Evolutionary conservation across 2,113 vertebrate species (phyloP).

Genomic region (Riparia riparia): DNA sequence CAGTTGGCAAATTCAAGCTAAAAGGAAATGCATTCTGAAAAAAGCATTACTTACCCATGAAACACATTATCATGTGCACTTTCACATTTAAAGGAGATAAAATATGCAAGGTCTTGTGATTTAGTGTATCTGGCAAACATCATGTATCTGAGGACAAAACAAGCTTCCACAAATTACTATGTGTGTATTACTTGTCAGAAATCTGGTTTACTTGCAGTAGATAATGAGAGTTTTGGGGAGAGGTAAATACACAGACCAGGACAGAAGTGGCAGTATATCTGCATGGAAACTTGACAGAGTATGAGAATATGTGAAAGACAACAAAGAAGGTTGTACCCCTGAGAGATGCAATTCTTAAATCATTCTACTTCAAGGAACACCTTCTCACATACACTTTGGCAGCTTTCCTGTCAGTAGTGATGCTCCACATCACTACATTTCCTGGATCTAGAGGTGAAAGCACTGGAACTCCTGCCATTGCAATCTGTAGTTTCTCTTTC

Average conservation of each 20-base stretch:
- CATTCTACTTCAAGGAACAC: slow-evolving; percentile 42
- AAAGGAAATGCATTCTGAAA: background rate
- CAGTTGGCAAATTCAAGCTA: background rate
- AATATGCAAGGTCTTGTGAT: background rate
- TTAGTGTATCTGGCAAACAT: background rate
- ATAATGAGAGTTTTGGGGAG: background rate
- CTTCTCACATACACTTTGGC: slow-evolving; percentile 36
- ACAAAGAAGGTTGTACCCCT: background rate
- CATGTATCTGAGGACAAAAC: background rate
- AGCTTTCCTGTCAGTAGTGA: slow-evolving; percentile 30
- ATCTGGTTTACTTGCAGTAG: background rate
- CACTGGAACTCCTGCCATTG: slow-evolving; percentile 31
- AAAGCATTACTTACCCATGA: background rate
- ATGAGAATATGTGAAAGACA: background rate
- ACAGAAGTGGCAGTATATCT: background rate
- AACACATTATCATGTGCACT: background rate
- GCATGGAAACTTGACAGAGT: background rate
- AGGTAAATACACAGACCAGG: background rate
- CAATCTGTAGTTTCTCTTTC: slow-evolving; percentile 58
- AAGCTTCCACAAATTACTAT: background rate
- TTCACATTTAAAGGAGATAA: background rate
- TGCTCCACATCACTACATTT: slow-evolving; percentile 28
- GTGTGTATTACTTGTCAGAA: background rate
- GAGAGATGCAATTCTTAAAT: background rate
- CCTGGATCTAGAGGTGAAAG: slow-evolving; percentile 51